These are phyloP conservation scores for Halocynthia roretzi DNA, from an alignment of 23 tunicate species.

Conservation along the genomic window DNA sequence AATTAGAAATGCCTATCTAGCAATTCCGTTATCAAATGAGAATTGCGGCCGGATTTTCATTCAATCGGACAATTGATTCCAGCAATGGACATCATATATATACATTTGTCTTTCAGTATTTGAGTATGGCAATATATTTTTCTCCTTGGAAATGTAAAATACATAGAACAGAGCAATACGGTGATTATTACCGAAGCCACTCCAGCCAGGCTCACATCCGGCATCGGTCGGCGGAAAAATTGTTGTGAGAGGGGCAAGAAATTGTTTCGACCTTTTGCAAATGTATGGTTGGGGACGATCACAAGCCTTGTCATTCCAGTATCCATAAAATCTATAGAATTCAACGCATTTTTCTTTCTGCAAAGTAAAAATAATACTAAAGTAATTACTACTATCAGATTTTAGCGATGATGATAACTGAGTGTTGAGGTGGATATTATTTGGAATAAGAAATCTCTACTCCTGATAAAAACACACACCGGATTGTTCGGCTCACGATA, in stretches of 20 bases:
- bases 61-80: too few species aligned
- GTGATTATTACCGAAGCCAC: constrained; percentile 44
- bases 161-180: background rate
- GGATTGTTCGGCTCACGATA: constrained; percentile 58
- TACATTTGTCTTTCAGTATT: too few species aligned
- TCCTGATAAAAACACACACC: constrained; percentile 8
- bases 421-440: background rate
- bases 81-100: too few species aligned
- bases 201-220: constrained; percentile 90
- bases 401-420: background rate
- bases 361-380: background rate
- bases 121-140: too few species aligned
- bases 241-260: constrained; percentile 43
- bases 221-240: constrained; percentile 45
- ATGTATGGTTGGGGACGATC: constrained; percentile 47
- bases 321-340: constrained; percentile 62
- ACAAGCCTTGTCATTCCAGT: constrained; percentile 83
- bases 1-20: too few species aligned
- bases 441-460: background rate
- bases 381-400: background rate
- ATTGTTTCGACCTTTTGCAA: constrained; percentile 74
- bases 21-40: too few species aligned
- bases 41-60: too few species aligned
- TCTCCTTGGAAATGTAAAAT: too few species aligned
- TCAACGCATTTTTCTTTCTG: constrained; percentile 54